Conservation (phyloP, 1,140 invertebrate species). For the Phymastichus coffea region DNA sequence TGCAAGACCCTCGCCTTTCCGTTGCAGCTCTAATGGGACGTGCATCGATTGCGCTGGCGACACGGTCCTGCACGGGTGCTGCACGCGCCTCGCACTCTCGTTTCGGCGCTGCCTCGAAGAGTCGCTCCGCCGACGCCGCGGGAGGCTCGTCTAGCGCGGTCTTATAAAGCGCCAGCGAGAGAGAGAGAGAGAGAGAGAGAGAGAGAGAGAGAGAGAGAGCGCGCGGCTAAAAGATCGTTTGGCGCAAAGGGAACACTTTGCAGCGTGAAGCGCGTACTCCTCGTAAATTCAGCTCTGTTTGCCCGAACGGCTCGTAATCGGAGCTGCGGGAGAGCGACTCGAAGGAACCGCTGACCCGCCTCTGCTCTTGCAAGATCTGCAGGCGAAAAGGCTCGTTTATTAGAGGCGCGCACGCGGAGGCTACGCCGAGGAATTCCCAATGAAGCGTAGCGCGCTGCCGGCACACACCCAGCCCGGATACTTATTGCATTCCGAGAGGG, state of each 20-base stretch:
- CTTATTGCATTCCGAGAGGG: too few species aligned
- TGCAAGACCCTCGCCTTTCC: background rate
- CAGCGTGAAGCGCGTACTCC: slow-evolving; percentile 1
- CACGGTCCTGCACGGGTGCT: too few species aligned
- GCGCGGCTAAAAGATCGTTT: background rate
- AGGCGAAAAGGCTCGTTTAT: too few species aligned
- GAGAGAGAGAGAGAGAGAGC: too few species aligned
- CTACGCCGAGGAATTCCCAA: too few species aligned
- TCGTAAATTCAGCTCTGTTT: slow-evolving; percentile 20
- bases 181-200: too few species aligned
- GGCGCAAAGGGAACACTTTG: background rate
- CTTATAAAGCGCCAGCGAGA: background rate
- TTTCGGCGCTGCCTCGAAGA: background rate
- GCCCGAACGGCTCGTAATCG: slow-evolving; percentile 15
- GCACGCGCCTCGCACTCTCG: background rate
- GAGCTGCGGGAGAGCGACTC: background rate
- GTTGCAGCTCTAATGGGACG: background rate
- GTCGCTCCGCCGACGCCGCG: background rate
- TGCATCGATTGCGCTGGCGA: too few species aligned
- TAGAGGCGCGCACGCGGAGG: too few species aligned
- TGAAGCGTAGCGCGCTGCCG: too few species aligned
- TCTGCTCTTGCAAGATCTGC: too few species aligned
- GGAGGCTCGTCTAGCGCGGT: background rate
- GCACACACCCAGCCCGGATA: too few species aligned
- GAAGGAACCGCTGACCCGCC: too few species aligned